phyloP scores from a whole-genome alignment of 2,113 vertebrate genomes.

The Archilochus colubris region DNA sequence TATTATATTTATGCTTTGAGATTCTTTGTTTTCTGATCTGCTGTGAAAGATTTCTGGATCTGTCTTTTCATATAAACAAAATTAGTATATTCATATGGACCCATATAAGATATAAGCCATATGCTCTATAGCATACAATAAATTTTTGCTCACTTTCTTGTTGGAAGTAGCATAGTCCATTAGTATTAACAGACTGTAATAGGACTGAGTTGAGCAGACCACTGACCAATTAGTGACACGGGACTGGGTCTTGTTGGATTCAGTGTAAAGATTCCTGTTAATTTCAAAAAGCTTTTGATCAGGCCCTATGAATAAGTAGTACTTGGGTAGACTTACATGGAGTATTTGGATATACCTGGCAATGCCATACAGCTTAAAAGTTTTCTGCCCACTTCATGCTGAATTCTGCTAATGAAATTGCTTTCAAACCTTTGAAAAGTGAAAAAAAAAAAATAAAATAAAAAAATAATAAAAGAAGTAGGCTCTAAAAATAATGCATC shows the following conservation, averaged over 20 bases:
- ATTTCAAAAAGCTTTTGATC: neutral
- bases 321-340: neutral
- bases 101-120: neutral
- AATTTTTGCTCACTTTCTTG: neutral
- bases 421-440: neutral
- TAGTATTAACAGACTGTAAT: neutral
- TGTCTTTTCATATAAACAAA: neutral
- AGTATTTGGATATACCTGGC: neutral
- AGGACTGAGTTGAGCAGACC: neutral
- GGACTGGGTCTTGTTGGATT: neutral
- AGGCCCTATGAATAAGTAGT: neutral
- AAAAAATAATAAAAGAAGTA: too few species aligned
- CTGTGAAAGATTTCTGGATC: neutral
- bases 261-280: neutral
- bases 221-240: neutral
- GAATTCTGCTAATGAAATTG: neutral
- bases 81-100: neutral
- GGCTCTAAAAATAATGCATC: neutral
- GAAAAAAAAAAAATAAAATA: neutral
- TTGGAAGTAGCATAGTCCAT: neutral
- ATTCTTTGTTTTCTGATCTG: neutral
- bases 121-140: neutral
- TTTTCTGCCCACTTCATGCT: neutral
- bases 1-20: neutral
- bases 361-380: neutral